Evolutionary conservation across 1,140 invertebrate species (phyloP).

Genomic region (Polypedilum pembai): DNA sequence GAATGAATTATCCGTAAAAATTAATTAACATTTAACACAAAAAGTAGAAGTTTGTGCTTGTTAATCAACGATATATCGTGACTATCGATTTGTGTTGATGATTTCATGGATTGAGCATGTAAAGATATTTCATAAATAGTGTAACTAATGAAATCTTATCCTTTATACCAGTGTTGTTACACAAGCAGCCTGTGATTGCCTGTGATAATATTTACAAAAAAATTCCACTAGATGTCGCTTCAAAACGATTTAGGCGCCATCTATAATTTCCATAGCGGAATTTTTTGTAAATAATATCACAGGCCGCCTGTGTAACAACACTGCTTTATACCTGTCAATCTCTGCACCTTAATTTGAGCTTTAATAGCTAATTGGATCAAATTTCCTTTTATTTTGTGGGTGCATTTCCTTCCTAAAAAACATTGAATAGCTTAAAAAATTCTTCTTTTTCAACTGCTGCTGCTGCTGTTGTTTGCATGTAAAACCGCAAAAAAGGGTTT

Average conservation of each 20-base stretch:
- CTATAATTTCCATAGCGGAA: no score
- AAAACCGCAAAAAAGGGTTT: neutral
- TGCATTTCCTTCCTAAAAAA: neutral
- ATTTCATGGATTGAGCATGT: neutral
- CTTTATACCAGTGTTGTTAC: no score
- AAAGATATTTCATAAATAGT: neutral
- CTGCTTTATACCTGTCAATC: no score
- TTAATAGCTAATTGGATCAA: constrained; percentile 1
- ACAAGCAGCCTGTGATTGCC: no score
- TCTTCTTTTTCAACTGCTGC: neutral
- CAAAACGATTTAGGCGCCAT: no score
- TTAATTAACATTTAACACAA: constrained; percentile 14
- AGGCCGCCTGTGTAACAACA: no score
- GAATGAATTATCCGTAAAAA: constrained; percentile 7
- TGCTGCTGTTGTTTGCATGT: constrained; percentile 1
- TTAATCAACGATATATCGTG: neutral
- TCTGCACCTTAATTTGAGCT: neutral
- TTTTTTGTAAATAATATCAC: no score
- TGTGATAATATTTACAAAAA: no score
- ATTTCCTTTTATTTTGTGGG: constrained; percentile 7
- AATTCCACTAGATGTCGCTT: no score
- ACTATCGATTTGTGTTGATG: neutral
- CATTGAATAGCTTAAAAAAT: neutral
- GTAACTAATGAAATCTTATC: no score
- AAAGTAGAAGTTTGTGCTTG: neutral